These are phyloP conservation scores for Phoenicopterus ruber DNA, from an alignment of 2,113 vertebrate genomes.

Conservation along the genomic window DNA sequence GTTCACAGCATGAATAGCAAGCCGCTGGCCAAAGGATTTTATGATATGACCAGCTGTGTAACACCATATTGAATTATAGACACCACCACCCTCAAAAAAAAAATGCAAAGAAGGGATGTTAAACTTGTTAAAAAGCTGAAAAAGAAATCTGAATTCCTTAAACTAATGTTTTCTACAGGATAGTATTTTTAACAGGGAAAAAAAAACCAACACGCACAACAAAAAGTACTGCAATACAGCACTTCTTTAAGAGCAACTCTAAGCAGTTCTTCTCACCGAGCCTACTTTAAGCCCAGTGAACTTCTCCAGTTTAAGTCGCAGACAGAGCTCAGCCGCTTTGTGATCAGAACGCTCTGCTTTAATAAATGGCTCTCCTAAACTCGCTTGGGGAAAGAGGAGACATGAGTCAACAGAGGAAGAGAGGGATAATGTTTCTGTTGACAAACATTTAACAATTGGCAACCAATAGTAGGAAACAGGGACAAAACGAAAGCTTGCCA, in stretches of 20 bases:
- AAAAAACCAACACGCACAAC: not conserved
- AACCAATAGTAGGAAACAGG: not conserved
- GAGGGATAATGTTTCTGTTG: constrained; percentile 40
- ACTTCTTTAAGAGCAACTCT: not conserved
- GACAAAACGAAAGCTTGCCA: not conserved
- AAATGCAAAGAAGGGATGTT: not conserved
- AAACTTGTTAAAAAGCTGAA: not conserved
- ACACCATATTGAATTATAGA: not conserved
- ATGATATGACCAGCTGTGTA: constrained; percentile 29
- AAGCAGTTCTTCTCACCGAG: not conserved
- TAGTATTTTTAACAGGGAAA: not conserved
- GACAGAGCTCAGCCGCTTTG: not conserved
- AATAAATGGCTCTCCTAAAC: not conserved
- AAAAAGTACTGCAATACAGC: not conserved
- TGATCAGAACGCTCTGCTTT: not conserved
- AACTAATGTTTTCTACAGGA: not conserved
- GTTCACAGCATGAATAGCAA: constrained; percentile 28
- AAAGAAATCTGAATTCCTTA: not conserved
- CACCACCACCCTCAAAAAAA: not conserved
- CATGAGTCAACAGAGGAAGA: constrained; percentile 23
- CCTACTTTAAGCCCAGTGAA: not conserved
- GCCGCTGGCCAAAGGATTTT: constrained; percentile 37
- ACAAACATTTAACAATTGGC: constrained; percentile 39
- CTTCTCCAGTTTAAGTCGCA: not conserved
- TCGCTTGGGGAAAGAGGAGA: not conserved